Conservation (phyloP, 2,797 vertebrate species). For the Coluber constrictor region DNA sequence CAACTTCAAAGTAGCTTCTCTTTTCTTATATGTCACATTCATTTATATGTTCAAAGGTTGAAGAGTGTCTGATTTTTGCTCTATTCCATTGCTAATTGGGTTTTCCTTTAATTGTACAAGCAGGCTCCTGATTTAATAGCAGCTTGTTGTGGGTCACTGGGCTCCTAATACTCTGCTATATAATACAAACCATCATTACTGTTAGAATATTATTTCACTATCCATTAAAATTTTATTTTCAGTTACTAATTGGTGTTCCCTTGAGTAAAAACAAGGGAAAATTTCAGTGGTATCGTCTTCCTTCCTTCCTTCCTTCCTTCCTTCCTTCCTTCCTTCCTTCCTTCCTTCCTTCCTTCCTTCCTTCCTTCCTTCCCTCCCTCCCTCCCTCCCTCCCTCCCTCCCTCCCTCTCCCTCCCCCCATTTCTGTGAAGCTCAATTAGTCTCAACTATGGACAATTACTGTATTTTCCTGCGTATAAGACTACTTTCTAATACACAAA, state of each 20-base stretch:
- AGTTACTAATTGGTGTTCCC: constrained; percentile 45
- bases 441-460: constrained; percentile 5
- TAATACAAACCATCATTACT: constrained; percentile 44
- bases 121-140: constrained; percentile 46
- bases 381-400: constrained; percentile 25
- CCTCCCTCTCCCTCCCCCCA: neutral
- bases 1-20: neutral
- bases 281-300: constrained; percentile 38
- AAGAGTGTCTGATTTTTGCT: constrained; percentile 36
- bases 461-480: no score
- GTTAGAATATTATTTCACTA: constrained; percentile 41
- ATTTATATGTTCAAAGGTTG: constrained; percentile 38
- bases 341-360: neutral
- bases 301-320: constrained; percentile 41
- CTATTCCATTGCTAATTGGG: constrained; percentile 54
- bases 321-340: neutral
- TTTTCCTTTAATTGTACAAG: constrained; percentile 48
- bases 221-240: constrained; percentile 54
- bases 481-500: no score
- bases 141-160: constrained; percentile 46
- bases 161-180: constrained; percentile 38
- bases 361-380: neutral
- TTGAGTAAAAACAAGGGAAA: constrained; percentile 43
- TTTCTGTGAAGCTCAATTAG: constrained; percentile 19
- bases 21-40: constrained; percentile 44